These are phyloP conservation scores for Drosophila meridionalis DNA, from an alignment of 2,888 invertebrate species.

Conservation along the genomic window DNA sequence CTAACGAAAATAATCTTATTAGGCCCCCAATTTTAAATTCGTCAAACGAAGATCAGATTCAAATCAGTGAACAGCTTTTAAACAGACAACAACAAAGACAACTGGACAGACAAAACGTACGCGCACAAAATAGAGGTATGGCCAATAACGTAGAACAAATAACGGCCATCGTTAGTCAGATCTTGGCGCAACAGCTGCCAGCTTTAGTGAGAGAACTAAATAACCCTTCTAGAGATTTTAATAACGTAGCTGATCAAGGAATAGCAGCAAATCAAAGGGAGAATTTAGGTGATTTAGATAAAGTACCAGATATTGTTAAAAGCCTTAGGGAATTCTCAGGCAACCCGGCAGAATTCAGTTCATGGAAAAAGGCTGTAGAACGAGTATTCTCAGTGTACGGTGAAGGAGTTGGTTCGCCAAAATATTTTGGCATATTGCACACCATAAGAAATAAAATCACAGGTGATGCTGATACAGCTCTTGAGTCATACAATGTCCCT, in stretches of 20 bases:
- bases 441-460: conserved; percentile 31
- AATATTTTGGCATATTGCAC: neutral
- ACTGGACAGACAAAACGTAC: neutral
- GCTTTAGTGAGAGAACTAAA: neutral
- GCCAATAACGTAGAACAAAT: neutral
- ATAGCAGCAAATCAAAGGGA: neutral
- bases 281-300: neutral
- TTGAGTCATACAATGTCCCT: conserved; percentile 36
- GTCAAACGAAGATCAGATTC: neutral
- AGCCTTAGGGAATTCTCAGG: neutral
- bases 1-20: neutral
- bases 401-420: neutral
- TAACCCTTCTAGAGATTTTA: neutral
- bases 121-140: neutral
- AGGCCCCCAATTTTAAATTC: neutral
- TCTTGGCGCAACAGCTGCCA: conserved; percentile 1
- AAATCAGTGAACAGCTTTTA: neutral
- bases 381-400: neutral
- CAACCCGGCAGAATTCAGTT: neutral
- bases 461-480: conserved; percentile 27
- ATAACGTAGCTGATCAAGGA: neutral
- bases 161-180: neutral
- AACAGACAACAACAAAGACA: neutral
- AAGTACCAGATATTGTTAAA: neutral
- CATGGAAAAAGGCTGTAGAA: neutral